Evolutionary conservation across 2,888 invertebrate genomes (phyloP).

Genomic region (Romanomermis culicivorax): DNA sequence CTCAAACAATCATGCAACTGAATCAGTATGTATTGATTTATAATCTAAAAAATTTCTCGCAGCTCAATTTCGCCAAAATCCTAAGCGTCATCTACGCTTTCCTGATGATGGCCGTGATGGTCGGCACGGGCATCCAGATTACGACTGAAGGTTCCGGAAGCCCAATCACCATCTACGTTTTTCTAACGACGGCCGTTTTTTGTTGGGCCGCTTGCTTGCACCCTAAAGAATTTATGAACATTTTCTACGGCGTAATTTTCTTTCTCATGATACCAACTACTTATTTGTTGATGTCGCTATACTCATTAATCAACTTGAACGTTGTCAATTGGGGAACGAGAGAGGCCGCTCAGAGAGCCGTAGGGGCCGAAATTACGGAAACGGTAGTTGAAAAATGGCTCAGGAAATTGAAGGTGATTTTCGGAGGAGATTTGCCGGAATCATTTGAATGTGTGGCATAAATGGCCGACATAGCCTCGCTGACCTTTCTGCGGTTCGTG

Average conservation of each 20-base stretch:
- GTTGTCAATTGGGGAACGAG: constrained; percentile 84
- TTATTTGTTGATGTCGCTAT: constrained; percentile 74
- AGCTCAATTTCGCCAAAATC: constrained; percentile 49
- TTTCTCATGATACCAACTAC: constrained; percentile 78
- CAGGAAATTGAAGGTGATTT: constrained; percentile 9
- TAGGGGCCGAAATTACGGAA: constrained; percentile 11
- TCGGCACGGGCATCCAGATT: constrained; percentile 56
- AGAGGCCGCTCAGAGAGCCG: constrained; percentile 39
- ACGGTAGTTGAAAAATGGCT: constrained; percentile 21
- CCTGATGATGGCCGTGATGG: constrained; percentile 64
- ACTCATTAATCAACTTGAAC: constrained; percentile 74
- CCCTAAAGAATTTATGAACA: constrained; percentile 36
- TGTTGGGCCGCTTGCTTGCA: constrained; percentile 43
- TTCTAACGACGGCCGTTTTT: constrained; percentile 46
- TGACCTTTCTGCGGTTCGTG: too few relatives aligned
- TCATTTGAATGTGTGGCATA: neutral
- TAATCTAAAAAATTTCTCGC: constrained; percentile 14
- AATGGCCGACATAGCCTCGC: too few relatives aligned
- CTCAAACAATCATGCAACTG: too few relatives aligned
- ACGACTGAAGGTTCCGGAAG: constrained; percentile 41
- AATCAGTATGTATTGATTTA: too few relatives aligned
- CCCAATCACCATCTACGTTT: constrained; percentile 60
- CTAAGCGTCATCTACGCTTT: constrained; percentile 57
- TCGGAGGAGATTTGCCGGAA: neutral
- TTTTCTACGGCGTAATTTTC: constrained; percentile 42